A percentile compares a stretch with the other conserved stretches of the same genome.
Evolutionary conservation across 2,797 vertebrate genomes (phyloP).

Genomic region (Falco berigora): DNA sequence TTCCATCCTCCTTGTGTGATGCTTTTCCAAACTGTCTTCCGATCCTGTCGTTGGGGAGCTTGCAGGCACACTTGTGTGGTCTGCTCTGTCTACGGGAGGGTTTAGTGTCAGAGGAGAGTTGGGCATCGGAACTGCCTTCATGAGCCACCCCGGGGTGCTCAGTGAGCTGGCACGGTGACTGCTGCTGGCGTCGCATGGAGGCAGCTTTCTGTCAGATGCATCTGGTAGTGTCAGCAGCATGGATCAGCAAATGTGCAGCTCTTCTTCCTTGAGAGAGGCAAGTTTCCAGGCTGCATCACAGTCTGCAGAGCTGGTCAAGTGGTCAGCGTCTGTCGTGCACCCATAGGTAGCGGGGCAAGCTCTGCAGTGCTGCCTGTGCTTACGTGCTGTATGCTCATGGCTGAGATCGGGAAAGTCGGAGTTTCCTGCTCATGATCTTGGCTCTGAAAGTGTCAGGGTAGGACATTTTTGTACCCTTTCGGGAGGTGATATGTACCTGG

Average conservation of each 20-base stretch:
- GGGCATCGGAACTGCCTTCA: rapidly evolving
- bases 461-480: neutral
- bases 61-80: rapidly evolving
- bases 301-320: neutral
- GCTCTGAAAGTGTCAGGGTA: neutral
- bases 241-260: neutral
- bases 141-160: rapidly evolving
- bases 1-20: neutral
- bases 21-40: neutral
- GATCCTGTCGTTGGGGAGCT: neutral
- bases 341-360: rapidly evolving
- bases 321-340: neutral
- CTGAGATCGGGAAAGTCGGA: neutral
- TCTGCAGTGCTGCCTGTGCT: neutral
- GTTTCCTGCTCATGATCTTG: neutral
- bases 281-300: neutral
- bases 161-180: rapidly evolving
- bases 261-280: too few relatives aligned
- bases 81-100: rapidly evolving
- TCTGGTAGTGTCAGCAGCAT: rapidly evolving
- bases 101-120: neutral
- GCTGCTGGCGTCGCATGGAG: rapidly evolving
- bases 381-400: rapidly evolving
- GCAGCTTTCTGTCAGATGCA: neutral
- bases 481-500: neutral